These are phyloP conservation scores for Diadumene lineata DNA, from an alignment of 92 coral and sea anemone genomes.

Conservation along the genomic window DNA sequence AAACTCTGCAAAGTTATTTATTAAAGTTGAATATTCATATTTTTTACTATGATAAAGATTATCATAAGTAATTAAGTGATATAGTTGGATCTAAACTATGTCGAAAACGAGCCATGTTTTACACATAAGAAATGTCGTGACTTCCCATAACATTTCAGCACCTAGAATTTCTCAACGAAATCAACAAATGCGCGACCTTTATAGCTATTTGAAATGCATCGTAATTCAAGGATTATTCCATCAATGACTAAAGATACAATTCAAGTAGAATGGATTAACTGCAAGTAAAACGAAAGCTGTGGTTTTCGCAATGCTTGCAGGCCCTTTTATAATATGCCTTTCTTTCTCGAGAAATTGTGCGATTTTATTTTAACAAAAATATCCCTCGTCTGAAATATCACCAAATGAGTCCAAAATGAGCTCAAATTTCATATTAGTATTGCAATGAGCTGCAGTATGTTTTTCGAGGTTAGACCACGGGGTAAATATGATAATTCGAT, in stretches of 20 bases:
- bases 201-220: neutral
- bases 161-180: neutral
- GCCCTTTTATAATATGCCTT: neutral
- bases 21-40: neutral
- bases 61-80: neutral
- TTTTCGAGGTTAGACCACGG: slow-evolving; percentile 3
- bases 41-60: neutral
- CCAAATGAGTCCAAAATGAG: too few relatives aligned
- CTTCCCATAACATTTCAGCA: slow-evolving; percentile 5
- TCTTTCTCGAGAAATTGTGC: neutral
- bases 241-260: neutral
- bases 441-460: too few relatives aligned
- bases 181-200: too few relatives aligned
- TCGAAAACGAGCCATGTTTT: neutral
- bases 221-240: neutral
- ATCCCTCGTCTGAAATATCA: too few relatives aligned
- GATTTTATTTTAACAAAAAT: too few relatives aligned
- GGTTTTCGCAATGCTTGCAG: slow-evolving; percentile 3
- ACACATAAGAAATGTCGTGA: neutral
- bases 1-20: too few relatives aligned
- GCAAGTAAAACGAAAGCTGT: slow-evolving; percentile 9
- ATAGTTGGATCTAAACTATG: neutral
- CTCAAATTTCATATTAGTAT: too few relatives aligned
- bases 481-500: neutral
- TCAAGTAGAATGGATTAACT: neutral